Conservation (phyloP, 2,888 invertebrate species). For the Theodoxus fluviatilis region DNA sequence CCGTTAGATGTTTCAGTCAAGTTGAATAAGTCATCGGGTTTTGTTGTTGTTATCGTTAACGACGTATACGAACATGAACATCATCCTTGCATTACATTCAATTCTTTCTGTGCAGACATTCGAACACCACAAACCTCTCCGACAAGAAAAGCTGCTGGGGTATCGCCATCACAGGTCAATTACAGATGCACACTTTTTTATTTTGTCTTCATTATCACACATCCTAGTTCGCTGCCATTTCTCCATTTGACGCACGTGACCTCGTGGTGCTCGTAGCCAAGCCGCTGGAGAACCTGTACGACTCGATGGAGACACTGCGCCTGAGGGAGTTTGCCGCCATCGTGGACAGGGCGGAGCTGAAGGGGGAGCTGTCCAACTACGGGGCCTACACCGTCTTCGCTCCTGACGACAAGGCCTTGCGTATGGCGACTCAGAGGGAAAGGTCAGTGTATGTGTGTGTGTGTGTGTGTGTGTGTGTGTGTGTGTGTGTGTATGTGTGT, state of each 20-base stretch:
- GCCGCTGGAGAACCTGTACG: slow-evolving; percentile 66
- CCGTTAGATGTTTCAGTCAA: no score
- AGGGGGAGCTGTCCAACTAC: slow-evolving; percentile 57
- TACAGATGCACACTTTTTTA: neutral
- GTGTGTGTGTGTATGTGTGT: neutral
- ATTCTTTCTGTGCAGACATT: no score
- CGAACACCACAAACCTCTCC: no score
- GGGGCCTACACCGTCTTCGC: slow-evolving; percentile 68
- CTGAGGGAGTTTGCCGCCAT: slow-evolving; percentile 66
- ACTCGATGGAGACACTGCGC: slow-evolving; percentile 66
- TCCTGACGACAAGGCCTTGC: slow-evolving; percentile 67
- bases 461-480: neutral
- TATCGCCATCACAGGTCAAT: neutral
- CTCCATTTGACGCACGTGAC: no score
- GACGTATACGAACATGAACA: no score
- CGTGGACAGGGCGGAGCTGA: slow-evolving; percentile 65
- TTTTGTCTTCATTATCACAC: no score
- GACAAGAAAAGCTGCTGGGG: no score
- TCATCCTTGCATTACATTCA: no score
- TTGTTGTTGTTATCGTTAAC: no score
- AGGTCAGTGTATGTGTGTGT: slow-evolving; percentile 48
- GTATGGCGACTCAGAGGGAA: slow-evolving; percentile 40
- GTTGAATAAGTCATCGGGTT: no score
- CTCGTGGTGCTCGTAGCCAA: slow-evolving; percentile 62
- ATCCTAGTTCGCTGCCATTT: no score